These are phyloP conservation scores for Scomber scombrus DNA, from an alignment of 2,113 vertebrate species.

Conservation along the genomic window DNA sequence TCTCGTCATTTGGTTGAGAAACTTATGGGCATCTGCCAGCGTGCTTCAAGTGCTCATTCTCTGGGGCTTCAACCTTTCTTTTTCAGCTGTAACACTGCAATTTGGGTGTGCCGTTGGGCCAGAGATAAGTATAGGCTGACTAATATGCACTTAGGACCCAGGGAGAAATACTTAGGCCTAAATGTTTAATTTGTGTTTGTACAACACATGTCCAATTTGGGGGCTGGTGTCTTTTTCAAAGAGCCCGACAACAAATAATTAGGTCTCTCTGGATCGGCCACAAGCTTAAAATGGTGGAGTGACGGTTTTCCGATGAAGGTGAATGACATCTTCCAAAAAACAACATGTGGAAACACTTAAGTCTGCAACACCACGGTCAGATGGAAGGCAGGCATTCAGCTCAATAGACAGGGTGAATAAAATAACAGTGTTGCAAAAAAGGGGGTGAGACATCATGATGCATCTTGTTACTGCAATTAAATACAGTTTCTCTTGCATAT, in stretches of 20 bases:
- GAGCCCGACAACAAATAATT: constrained; percentile 73
- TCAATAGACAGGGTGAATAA: constrained; percentile 16
- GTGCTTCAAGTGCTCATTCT: constrained; percentile 64
- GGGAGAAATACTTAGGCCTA: constrained; percentile 78
- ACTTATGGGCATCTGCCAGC: constrained; percentile 70
- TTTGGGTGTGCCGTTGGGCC: constrained; percentile 82
- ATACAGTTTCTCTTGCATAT: neutral
- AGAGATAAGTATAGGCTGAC: constrained; percentile 83
- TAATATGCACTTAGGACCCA: constrained; percentile 81
- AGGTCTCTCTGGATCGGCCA: constrained; percentile 57
- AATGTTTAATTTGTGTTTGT: constrained; percentile 84
- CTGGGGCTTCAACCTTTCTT: constrained; percentile 74
- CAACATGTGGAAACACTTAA: constrained; percentile 53
- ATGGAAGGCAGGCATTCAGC: constrained; percentile 4
- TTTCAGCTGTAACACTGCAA: constrained; percentile 77
- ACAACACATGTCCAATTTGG: constrained; percentile 78
- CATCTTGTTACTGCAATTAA: neutral
- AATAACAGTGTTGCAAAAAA: constrained; percentile 4
- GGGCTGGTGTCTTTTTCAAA: constrained; percentile 72
- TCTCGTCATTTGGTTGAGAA: constrained; percentile 69
- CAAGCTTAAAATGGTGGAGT: constrained; percentile 58
- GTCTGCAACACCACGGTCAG: constrained; percentile 2
- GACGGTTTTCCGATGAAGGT: constrained; percentile 43
- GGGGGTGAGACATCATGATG: neutral
- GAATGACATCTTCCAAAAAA: constrained; percentile 53